Evolutionary conservation across 2,797 vertebrate genomes (phyloP).

Genomic region (Glyptemys insculpta): DNA sequence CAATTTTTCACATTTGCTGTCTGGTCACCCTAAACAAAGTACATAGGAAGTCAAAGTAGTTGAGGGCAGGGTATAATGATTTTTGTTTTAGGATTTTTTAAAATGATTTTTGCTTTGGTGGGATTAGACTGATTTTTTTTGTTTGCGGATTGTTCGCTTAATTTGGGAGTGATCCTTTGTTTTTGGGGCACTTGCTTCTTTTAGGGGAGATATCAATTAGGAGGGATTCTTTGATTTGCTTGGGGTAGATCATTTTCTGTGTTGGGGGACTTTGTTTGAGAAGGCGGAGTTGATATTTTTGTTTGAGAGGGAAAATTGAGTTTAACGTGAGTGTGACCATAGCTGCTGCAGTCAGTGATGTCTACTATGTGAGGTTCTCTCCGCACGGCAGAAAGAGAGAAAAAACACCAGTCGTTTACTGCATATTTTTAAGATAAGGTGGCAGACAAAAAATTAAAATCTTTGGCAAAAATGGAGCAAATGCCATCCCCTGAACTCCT

Average conservation of each 20-base stretch:
- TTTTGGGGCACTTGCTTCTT: not conserved
- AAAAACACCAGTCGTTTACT: not conserved
- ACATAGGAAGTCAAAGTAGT: not conserved
- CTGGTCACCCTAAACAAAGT: not conserved
- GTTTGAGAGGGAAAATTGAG: not conserved
- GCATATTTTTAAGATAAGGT: not conserved
- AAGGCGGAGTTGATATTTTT: not conserved
- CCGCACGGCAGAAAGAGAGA: not conserved
- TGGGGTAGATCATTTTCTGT: not conserved
- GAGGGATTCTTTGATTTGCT: not conserved
- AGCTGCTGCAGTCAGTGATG: not conserved
- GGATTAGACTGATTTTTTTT: not conserved
- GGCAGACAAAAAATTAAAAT: not conserved
- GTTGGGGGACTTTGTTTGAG: not conserved
- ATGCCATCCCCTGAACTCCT: not conserved
- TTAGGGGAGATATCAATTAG: not conserved
- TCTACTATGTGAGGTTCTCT: not conserved
- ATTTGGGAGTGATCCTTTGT: not conserved
- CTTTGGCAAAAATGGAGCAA: not conserved
- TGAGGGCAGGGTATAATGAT: not conserved
- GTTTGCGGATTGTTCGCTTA: not conserved
- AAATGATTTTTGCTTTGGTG: not conserved
- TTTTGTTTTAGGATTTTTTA: not conserved
- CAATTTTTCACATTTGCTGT: no score
- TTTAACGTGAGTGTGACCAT: fast-evolving